Conservation (phyloP, 2,113 vertebrate genomes). For the Nanger granti region DNA sequence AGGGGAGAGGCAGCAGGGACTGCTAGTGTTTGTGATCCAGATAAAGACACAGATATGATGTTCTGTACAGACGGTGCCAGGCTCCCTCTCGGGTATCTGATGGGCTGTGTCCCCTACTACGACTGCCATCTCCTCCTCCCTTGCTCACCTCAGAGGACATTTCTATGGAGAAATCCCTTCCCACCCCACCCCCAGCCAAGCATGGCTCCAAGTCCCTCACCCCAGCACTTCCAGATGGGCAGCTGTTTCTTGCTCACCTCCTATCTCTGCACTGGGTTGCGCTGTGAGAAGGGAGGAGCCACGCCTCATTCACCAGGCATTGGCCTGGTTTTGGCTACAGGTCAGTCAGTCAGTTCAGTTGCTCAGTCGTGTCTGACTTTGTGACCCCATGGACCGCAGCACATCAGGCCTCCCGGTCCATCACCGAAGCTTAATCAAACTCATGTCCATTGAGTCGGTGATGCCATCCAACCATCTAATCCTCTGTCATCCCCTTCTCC, state of each 20-base stretch:
- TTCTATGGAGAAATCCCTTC: not conserved
- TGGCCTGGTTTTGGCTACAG: not conserved
- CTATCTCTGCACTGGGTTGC: not conserved
- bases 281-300: not conserved
- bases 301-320: not conserved
- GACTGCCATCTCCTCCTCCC: not conserved
- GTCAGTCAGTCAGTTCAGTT: not conserved
- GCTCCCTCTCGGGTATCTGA: not conserved
- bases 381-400: not conserved
- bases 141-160: not conserved
- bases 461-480: not conserved
- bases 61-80: not conserved
- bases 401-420: not conserved
- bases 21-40: fast-evolving
- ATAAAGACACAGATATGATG: not conserved
- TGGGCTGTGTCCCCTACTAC: not conserved
- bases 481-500: not conserved
- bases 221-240: not conserved
- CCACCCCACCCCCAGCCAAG: not conserved
- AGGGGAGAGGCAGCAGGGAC: not conserved
- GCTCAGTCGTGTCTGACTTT: not conserved
- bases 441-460: not conserved
- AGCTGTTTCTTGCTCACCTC: not conserved
- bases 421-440: not conserved
- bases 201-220: not conserved